Conservation (phyloP, 1,140 invertebrate species). For the Danaus melanippus region DNA sequence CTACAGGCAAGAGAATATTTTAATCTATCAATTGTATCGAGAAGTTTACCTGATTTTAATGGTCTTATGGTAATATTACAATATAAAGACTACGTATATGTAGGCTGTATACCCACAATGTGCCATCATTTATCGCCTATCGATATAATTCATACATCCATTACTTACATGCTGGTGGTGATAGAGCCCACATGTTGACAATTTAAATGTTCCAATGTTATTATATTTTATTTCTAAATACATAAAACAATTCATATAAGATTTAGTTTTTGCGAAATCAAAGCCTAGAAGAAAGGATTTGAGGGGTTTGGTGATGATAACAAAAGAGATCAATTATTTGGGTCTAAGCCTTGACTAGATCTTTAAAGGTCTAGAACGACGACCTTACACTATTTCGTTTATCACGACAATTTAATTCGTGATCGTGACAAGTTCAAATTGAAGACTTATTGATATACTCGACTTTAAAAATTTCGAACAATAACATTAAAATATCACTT, state of each 20-base stretch:
- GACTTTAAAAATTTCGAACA: conserved; percentile 37
- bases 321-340: no score
- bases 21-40: no score
- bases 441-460: conserved; percentile 53
- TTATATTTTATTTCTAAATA: conserved; percentile 9
- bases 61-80: not conserved
- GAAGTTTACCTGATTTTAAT: no score
- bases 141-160: conserved; percentile 24
- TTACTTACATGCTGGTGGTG: conserved; percentile 33
- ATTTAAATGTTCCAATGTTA: conserved; percentile 7
- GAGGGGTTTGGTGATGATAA: no score
- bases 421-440: conserved; percentile 58
- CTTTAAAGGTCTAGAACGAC: conserved; percentile 26
- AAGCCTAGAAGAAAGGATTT: no score
- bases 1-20: no score
- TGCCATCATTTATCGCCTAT: conserved; percentile 15
- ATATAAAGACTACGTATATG: conserved; percentile 13
- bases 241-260: no score
- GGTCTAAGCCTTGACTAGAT: conserved; percentile 34
- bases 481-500: conserved; percentile 10
- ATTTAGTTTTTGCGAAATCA: no score
- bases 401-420: conserved; percentile 42
- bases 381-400: conserved; percentile 33
- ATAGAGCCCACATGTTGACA: conserved; percentile 44
- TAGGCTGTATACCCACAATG: conserved; percentile 24